Evolutionary conservation across 2,888 invertebrate species (phyloP), one percentile per base, ranked within the genome.

Genomic region (Nemotelus nigrinus): DNA sequence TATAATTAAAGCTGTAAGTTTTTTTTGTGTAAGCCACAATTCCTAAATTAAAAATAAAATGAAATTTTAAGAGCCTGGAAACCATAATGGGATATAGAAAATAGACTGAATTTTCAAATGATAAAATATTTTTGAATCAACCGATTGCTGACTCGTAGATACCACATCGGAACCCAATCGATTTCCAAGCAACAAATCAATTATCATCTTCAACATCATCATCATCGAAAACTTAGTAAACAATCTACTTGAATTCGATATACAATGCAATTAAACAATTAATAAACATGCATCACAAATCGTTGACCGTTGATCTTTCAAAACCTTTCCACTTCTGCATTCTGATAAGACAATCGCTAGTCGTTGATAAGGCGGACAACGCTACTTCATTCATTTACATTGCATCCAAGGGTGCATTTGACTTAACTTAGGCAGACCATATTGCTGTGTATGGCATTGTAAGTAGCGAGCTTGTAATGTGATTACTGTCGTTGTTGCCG

Each of bases 211-310:
- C 63, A 7, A 63, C 2, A 5, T 39, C 63, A 3, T 43, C 39
- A n/a, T 58, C 6, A 53, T 25, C 25, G n/a, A 10, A 58, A 58
- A 25, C 58, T 58, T 58, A 25, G 25, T 43, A n/a, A 63, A 63
- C 63, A 41, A 63, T 63, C 25, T 25, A 68, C 25, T 47, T n/a
- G 45, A 65, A 65, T 65, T n/a, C 25, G 48, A 65, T 65, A 65
- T 68, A 43, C 68, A 58, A 74, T 74, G 74, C 68, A 79, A 79
- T 79, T 77, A 79, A 79, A 79, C 68, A 79, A 78, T 78, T 78
- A 78, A 79, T 79, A 77, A 79, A 77, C 60, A 74, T 74, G n/a
- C 57, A 64, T 47, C 77, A 68, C 72, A 72, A 79, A 77, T 77
- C 78, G 77, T 79, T 79, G 77, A 79, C 77, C 77, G 71, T 77